Evolutionary conservation across 2,113 vertebrate species (phyloP), one percentile per base, ranked within the genome.

Genomic region (Bucco capensis): DNA sequence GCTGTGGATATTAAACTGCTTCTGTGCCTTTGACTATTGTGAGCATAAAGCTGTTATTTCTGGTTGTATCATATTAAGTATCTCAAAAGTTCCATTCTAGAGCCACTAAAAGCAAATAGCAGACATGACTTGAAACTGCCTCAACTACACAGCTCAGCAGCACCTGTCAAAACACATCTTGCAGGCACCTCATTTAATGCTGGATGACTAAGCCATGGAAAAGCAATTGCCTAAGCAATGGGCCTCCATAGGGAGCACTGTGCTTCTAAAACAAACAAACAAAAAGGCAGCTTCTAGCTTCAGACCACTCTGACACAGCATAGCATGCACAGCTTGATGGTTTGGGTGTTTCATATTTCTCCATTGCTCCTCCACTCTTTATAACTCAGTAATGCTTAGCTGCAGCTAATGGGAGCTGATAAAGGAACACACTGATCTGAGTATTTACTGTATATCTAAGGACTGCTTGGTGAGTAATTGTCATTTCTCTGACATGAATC

Each of bases 81-180:
- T 28, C 74, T 80, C n/a, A 78, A 89, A 90, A 91, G 67, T 75
- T 95, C 90, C 61, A 72, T 90, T 94, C 70, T 74, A 88, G 73
- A 88, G 67, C 50, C 19, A 67, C 44, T 81, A 60, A 88, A 83
- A 88, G 77, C 91, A 95, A 95, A 94, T 60, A 46, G 72, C 38
- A 93, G 88, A 75, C 65, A 73, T 33, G 65, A 80, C 82, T 94
- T 92, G 82, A 92, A 95, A 88, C 58, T 83, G 72, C 82, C 79
- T 94, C 70, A 93, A 72, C 90, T 70, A 56, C 88, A 84, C 80
- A 90, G 87, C 84, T 89, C 78, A 89, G 87, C 71, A 87, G 82
- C 92, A 91, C 69, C 85, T 96, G 93, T 95, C 94, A 94, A 94
- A 96, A 95, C 79, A 86, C 19, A 78, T 65, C 61, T 28, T 85